Conservation (phyloP, 2,888 invertebrate genomes). For the Cremastinae sp. region DNA sequence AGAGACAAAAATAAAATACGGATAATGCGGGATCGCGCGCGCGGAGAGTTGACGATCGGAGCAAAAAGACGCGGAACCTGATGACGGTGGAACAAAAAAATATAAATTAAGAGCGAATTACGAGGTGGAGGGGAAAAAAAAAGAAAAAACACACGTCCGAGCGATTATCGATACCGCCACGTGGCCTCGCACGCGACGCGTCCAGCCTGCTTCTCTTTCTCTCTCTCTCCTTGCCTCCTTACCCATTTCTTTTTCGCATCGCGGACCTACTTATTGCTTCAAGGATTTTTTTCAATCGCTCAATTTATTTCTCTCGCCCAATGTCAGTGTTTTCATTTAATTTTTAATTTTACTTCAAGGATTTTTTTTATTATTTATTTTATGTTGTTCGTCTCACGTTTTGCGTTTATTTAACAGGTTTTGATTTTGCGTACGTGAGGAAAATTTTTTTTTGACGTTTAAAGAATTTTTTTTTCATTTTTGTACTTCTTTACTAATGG, state of each 20-base stretch:
- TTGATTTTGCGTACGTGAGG: too few relatives aligned
- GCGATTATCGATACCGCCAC: conserved; percentile 35
- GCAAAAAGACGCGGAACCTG: conserved; percentile 28
- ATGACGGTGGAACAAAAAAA: conserved; percentile 24
- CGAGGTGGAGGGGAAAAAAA: background rate
- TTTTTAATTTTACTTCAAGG: too few relatives aligned
- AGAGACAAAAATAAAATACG: too few relatives aligned
- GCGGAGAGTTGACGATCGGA: conserved; percentile 26
- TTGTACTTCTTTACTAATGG: background rate
- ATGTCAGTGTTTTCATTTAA: too few relatives aligned
- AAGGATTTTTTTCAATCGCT: background rate
- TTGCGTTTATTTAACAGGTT: too few relatives aligned
- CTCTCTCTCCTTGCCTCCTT: background rate
- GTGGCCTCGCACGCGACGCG: conserved; percentile 37
- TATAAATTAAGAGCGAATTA: conserved; percentile 20
- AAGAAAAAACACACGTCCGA: conserved; percentile 8
- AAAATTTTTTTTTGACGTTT: too few relatives aligned
- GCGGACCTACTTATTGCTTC: background rate
- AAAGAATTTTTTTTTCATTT: background rate
- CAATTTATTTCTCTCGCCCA: too few relatives aligned
- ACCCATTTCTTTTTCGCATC: background rate
- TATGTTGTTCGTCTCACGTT: too few relatives aligned
- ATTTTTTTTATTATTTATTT: too few relatives aligned
- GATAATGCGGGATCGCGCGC: too few relatives aligned
- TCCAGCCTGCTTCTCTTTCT: background rate